Evolutionary conservation across 2,113 vertebrate species (phyloP).

Genomic region (Hyaena hyaena): DNA sequence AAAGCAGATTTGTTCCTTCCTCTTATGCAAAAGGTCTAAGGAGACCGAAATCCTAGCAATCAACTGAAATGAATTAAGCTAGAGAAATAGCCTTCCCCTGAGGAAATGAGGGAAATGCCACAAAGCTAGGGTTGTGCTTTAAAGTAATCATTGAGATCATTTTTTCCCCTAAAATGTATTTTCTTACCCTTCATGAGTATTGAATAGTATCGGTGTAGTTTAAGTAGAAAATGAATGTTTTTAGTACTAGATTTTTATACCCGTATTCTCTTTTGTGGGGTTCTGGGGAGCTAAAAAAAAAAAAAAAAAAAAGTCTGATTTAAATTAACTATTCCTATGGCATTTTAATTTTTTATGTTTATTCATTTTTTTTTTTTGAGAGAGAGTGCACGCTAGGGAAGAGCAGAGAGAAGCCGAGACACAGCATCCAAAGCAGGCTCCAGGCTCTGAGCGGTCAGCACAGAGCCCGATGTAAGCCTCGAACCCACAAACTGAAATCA

Average conservation of each 20-base stretch:
- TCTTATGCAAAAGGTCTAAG: conserved; percentile 48
- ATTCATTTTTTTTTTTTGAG: no score
- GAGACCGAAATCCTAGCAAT: conserved; percentile 58
- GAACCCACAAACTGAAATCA: no score
- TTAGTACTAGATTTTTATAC: conserved; percentile 33
- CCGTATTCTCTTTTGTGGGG: neutral
- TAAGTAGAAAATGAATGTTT: conserved; percentile 48
- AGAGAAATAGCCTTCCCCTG: conserved; percentile 40
- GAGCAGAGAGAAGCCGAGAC: no score
- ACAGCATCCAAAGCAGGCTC: no score
- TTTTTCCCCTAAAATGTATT: conserved; percentile 38
- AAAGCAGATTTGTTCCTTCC: neutral
- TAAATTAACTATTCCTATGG: neutral
- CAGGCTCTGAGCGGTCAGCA: no score
- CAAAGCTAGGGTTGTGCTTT: neutral
- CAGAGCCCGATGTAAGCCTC: no score
- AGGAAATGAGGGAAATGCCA: neutral
- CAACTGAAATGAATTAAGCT: conserved; percentile 51
- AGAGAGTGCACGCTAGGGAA: no score
- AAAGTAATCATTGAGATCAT: conserved; percentile 23
- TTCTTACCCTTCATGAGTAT: conserved; percentile 45
- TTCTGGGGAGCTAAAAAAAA: neutral
- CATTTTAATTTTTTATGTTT: no score
- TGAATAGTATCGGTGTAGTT: conserved; percentile 35
- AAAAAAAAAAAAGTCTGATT: neutral